A percentile compares a stretch with the other conserved stretches of the same genome.
Conservation (phyloP, 2,888 invertebrate genomes). For the Leptopilina drosophilae region DNA sequence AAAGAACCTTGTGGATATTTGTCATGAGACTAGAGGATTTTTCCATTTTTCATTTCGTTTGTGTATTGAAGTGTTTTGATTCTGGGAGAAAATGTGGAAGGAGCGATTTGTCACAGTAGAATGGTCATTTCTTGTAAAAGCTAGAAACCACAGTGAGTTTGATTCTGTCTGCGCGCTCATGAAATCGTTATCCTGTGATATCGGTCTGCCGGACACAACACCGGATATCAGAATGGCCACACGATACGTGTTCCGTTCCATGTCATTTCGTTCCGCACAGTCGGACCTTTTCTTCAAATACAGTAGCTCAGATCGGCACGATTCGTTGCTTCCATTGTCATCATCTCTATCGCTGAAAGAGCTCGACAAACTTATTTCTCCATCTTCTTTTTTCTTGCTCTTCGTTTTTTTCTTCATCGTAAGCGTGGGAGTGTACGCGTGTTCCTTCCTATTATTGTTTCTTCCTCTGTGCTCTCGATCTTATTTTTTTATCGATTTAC, state of each 20-base stretch:
- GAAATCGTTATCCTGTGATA: constrained; percentile 53
- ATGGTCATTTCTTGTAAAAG: constrained; percentile 39
- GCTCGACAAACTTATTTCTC: constrained; percentile 49
- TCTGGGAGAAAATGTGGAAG: not conserved
- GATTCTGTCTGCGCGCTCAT: constrained; percentile 45
- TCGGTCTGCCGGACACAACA: constrained; percentile 41
- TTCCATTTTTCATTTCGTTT: constrained; percentile 23
- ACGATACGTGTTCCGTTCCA: constrained; percentile 57
- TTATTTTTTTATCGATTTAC: too few relatives aligned
- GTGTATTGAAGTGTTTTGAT: constrained; percentile 36
- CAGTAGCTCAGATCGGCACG: constrained; percentile 55
- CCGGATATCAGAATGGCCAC: constrained; percentile 57
- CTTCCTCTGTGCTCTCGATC: not conserved
- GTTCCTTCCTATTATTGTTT: constrained; percentile 54
- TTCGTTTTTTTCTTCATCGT: constrained; percentile 48
- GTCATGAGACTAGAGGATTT: constrained; percentile 11
- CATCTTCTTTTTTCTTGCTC: constrained; percentile 46
- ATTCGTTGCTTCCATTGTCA: constrained; percentile 58
- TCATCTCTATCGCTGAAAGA: constrained; percentile 36
- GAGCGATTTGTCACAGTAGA: constrained; percentile 33
- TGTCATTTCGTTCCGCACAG: constrained; percentile 63
- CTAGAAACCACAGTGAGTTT: not conserved
- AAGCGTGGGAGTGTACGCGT: constrained; percentile 56
- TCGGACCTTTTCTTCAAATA: constrained; percentile 52
- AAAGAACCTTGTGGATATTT: not conserved